Evolutionary conservation across 2,888 invertebrate species (phyloP), one percentile per base, ranked within the genome.

Genomic region (Hirtodrosophila histrioides): DNA sequence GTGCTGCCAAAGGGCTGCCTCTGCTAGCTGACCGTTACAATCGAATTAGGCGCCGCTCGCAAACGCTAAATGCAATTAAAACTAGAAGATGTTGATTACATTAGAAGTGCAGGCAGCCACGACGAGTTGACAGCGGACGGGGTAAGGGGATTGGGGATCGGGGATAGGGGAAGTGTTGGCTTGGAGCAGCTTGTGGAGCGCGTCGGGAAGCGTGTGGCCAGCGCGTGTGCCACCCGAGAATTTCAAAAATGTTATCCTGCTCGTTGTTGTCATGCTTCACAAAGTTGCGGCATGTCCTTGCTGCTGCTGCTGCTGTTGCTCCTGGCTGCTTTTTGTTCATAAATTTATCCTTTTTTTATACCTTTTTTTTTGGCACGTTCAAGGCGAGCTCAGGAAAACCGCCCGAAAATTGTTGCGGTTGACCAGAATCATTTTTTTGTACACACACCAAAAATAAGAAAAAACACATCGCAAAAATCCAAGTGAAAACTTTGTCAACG

Each of bases 21-120:
- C 54, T 71, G 68, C 73, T 62, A 66, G 85, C 82, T 81, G 81
- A 82, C 81, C 81, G 82, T 81, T 79, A 85, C 81, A 81, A 81
- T 81, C 85, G 81, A 81, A 81, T 81, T 81, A 75, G 77, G 71
- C 74, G 72, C 66, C 75, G 74, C 60, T 75, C 76, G 78, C 67
- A 72, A 17, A 62, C 82, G 76, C 57, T 84, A 86, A 86, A 86
- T 88, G 86, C 88, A 88, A 88, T 88, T 88, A 88, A 85, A 86
- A 83, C 78, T 84, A 69, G 75, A 83, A 77, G 78, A 78, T 81
- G 86, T 77, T 84, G 77, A 86, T 82, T 82, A 85, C 81, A 82
- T 82, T 85, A 85, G 77, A 82, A 77, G 83, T 85, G 77, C 83
- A 77, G 71, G 69, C 77, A 71, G 60, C 63, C 63, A 69, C 44